Base-by-base conservation (phyloP, 1,140 invertebrate species). In the Pollicipes pollicipes region DNA sequence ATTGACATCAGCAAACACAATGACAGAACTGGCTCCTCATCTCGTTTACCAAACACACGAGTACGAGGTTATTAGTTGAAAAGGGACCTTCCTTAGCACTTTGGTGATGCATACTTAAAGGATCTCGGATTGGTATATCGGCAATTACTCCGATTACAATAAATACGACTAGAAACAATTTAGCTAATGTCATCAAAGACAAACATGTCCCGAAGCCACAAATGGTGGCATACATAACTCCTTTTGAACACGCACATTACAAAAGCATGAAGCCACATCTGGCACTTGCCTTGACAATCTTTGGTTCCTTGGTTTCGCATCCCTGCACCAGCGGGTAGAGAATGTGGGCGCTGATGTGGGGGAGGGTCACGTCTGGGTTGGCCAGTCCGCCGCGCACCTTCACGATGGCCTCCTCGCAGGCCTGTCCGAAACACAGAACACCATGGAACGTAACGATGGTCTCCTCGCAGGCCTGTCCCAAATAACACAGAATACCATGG, bases 281-380 rank as follows among this genome's bases (percentile, higher is more conserved):
- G 69, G 66, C 16, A 17, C 30, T 73, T 80, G 91, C 90, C 84
- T 90, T 91, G 63, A 97, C 93, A 75, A 98, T 90, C 85, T 97
- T 97, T 30, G 93, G 84, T 82, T 96, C 94, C 83, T 96, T 97
- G 29, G 94, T 96, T 78, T 98, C 95, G 85, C 95, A 98, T 77
- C 94, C 96, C 83, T 98, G 89, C 69, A 98, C 90, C 75, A 98
- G 83, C n/a, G 96, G 95, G 82, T 96, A 95, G 29, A 99, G 82
- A 76, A 98, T 91, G 82, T 98, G 89, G 80, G 91, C 92, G n/a
- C 90, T 87, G 63, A 90, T 87, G 81, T 91, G 90, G 80, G 89
- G 88, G 69, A 93, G 83, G 68, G 89, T 85, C 74, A 88, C 87
- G 77, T 90, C 87, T 72, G 89, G 85, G 78, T 88, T 88, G 75